Evolutionary conservation across 2,113 vertebrate species (phyloP).

Genomic region (Campylorhamphus procurvoides): DNA sequence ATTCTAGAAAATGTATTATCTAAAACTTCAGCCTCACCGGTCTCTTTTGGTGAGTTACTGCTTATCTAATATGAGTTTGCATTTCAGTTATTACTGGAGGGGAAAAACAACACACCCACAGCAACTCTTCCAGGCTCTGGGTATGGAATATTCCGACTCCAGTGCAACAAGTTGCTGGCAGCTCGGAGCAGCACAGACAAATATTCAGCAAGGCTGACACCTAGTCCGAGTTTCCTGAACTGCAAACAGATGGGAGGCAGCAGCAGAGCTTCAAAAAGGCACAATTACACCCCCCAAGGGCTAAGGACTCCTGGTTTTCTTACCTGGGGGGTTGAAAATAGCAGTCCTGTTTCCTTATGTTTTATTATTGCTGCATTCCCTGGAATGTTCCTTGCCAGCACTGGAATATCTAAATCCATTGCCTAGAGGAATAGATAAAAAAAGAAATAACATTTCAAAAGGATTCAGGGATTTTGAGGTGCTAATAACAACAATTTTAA

Average conservation of each 20-base stretch:
- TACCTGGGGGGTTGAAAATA: constrained; percentile 89
- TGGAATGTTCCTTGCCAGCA: constrained; percentile 88
- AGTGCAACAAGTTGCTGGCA: not conserved
- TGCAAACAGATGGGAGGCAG: not conserved
- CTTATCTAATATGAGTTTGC: rapidly evolving
- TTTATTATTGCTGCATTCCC: constrained; percentile 87
- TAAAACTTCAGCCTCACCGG: not conserved
- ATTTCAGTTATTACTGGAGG: not conserved
- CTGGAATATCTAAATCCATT: constrained; percentile 88
- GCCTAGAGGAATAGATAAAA: constrained; percentile 73
- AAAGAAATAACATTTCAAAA: not conserved
- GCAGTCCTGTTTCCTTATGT: constrained; percentile 85
- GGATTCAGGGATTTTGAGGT: not conserved
- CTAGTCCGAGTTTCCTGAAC: not conserved
- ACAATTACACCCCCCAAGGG: not conserved
- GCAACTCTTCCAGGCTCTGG: not conserved
- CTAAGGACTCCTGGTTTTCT: not conserved
- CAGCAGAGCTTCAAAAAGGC: not conserved
- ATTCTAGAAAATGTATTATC: not conserved
- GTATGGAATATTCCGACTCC: not conserved
- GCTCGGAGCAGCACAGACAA: not conserved
- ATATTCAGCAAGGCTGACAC: constrained; percentile 44
- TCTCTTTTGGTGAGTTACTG: not conserved
- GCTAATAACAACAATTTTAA: rapidly evolving
- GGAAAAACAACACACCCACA: rapidly evolving